Evolutionary conservation across 2,888 invertebrate species (phyloP).

Genomic region (Chaetoderma sp.): DNA sequence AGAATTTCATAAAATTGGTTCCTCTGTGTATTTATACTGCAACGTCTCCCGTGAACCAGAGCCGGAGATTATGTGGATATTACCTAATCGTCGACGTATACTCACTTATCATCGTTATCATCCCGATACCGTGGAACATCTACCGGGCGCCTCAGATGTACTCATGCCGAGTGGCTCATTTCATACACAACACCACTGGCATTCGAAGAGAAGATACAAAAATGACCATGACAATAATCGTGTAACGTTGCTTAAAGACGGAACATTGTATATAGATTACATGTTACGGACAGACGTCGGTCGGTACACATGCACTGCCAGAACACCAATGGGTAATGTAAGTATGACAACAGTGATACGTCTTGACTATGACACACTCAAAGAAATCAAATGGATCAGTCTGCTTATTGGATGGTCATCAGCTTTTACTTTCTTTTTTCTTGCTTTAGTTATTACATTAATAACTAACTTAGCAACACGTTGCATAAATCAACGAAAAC

Average conservation of each 20-base stretch:
- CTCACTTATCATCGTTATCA: conserved; percentile 50
- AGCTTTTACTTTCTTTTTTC: conserved; percentile 82
- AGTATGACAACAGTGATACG: conserved; percentile 76
- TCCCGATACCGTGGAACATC: conserved; percentile 37
- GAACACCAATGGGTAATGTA: conserved; percentile 85
- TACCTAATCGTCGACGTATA: conserved; percentile 42
- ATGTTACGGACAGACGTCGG: conserved; percentile 79
- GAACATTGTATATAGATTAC: conserved; percentile 82
- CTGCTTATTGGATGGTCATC: conserved; percentile 84
- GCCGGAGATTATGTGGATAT: conserved; percentile 86
- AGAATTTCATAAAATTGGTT: conserved; percentile 64
- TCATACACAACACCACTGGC: conserved; percentile 52
- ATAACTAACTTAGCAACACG: conserved; percentile 67
- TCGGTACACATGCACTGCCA: conserved; percentile 84
- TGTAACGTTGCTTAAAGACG: conserved; percentile 80
- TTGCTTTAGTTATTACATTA: conserved; percentile 85
- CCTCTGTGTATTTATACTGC: conserved; percentile 81
- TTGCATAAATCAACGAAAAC: conserved; percentile 67
- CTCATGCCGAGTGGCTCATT: conserved; percentile 32
- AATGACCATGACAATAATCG: conserved; percentile 63
- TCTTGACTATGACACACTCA: conserved; percentile 87
- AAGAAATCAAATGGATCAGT: conserved; percentile 86
- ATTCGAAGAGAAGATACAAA: conserved; percentile 43
- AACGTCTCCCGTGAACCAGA: conserved; percentile 81
- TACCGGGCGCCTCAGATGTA: conserved; percentile 35